Conservation (phyloP, 2,888 invertebrate species). For the Margaritifera margaritifera region DNA sequence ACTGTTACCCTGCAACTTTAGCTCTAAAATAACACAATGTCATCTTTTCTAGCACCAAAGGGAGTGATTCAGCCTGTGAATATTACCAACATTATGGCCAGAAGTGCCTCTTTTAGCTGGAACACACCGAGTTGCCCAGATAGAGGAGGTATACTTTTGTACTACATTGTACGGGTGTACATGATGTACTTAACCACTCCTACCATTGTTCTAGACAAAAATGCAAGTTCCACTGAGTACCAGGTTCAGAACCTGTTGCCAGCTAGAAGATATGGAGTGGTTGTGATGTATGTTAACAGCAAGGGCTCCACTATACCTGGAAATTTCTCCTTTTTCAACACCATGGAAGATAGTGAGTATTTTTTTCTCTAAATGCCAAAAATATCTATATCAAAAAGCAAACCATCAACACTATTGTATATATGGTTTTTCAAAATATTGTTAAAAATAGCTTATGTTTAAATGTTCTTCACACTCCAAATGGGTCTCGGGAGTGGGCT, state of each 20-base stretch:
- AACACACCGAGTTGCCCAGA: conserved; percentile 42
- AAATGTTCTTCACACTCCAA: too few species aligned
- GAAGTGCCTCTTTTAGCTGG: conserved; percentile 47
- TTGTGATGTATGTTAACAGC: conserved; percentile 53
- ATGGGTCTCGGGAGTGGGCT: too few species aligned
- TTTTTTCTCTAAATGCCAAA: neutral
- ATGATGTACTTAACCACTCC: neutral
- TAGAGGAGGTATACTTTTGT: conserved; percentile 46
- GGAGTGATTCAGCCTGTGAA: conserved; percentile 34
- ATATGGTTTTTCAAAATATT: too few species aligned
- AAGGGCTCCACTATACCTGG: conserved; percentile 30
- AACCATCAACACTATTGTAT: neutral
- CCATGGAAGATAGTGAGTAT: conserved; percentile 53
- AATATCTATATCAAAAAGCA: neutral
- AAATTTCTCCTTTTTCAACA: conserved; percentile 35
- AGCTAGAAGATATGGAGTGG: conserved; percentile 48
- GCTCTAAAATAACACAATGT: too few species aligned
- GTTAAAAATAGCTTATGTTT: too few species aligned
- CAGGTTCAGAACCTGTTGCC: conserved; percentile 33
- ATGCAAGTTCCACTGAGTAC: conserved; percentile 3
- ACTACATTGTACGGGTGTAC: conserved; percentile 32
- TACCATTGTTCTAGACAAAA: neutral
- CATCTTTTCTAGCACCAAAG: conserved; percentile 37
- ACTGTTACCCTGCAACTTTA: too few species aligned
- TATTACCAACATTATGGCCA: conserved; percentile 19